Evolutionary conservation across 1,140 invertebrate species (phyloP).

Genomic region (Stenopsyche tienmushanensis): DNA sequence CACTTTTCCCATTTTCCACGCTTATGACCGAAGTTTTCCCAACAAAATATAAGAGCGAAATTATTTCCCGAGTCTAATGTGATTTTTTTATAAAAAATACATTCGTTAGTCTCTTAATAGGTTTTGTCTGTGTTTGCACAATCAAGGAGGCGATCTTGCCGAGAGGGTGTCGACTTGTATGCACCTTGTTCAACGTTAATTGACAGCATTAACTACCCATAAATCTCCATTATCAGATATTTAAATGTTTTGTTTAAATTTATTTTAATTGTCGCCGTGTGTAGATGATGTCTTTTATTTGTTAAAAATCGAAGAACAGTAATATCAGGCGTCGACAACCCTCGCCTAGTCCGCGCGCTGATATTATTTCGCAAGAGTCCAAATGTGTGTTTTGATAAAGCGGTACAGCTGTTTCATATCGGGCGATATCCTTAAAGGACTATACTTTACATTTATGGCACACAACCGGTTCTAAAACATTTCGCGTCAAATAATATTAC

Average conservation of each 20-base stretch:
- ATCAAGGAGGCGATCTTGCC: too few relatives aligned
- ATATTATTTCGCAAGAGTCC: too few relatives aligned
- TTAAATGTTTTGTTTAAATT: constrained; percentile 25
- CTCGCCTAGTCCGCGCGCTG: too few relatives aligned
- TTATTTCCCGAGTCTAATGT: background rate
- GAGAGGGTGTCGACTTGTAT: constrained; percentile 16
- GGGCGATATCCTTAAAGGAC: too few relatives aligned
- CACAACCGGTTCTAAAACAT: too few relatives aligned
- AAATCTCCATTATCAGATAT: constrained; percentile 27
- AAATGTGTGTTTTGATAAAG: too few relatives aligned
- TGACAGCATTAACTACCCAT: constrained; percentile 21
- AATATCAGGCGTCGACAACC: background rate
- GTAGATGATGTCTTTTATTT: constrained; percentile 5
- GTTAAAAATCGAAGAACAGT: background rate
- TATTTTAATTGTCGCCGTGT: constrained; percentile 21
- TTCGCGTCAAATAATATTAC: too few relatives aligned
- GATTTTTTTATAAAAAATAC: too few relatives aligned
- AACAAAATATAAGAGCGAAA: background rate
- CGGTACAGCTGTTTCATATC: too few relatives aligned
- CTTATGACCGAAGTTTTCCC: background rate
- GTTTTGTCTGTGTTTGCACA: too few relatives aligned
- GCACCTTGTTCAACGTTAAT: constrained; percentile 22
- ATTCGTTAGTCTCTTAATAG: too few relatives aligned
- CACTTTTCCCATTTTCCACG: background rate
- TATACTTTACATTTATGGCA: too few relatives aligned